Evolutionary conservation across 1,140 invertebrate species (phyloP), one percentile per base, ranked within the genome.

Genomic region (Papilio glaucus): DNA sequence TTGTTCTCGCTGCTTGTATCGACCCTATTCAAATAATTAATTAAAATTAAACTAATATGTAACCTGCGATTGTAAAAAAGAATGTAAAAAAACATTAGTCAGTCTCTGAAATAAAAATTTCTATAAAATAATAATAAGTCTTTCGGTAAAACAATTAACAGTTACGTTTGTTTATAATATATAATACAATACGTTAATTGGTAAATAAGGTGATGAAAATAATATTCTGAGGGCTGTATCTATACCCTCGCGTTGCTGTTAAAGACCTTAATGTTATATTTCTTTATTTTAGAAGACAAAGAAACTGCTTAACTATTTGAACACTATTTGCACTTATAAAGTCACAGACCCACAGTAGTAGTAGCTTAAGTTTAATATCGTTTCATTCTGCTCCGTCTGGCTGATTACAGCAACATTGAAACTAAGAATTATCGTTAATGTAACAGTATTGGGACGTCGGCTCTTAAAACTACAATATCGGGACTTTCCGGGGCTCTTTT

Each of bases 1-100:
- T 96, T 96, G 49, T 94, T 92, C 41, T 95, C 94, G 33, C 72
- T 86, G 62, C 33, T 77, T 9, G 80, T 69, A 63, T 91, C 89
- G 0, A 79, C 78, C 85, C 86, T 72, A 82, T 83, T 74, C 85
- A 77, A 15, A 38, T 38, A 7, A 3, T 45, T 45, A 41, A 1
- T 41, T 13, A 41, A 41, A 41, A 13, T 41, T 13, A 41, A 41
- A 13, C 9, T 13, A 13, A 41, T 13, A 38, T 6, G 29, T 33
- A 33, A 33, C 29, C n/a, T n/a, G n/a, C n/a, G n/a, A n/a, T n/a
- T n/a, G n/a, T n/a, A n/a, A n/a, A n/a, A n/a, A n/a, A n/a, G n/a
- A n/a, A n/a, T 33, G 6, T 33, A 3, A 3, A 3, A 33, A 33
- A 33, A 33, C 6, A 33, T 33, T 33, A 2, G 2, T 3, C 6